These are phyloP conservation scores for Dione vanillae DNA, from an alignment of 2,888 invertebrate genomes.

Conservation along the genomic window DNA sequence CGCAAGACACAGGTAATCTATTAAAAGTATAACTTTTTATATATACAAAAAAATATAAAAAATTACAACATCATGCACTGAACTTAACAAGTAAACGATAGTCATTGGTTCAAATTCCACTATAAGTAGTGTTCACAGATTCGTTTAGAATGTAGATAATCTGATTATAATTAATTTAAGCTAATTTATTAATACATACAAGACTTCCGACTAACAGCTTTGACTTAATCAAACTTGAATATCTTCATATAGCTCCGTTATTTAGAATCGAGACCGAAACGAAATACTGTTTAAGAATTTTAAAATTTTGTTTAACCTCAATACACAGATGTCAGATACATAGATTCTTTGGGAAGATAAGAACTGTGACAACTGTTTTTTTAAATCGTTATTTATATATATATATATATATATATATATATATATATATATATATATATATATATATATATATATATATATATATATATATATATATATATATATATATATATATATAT, in stretches of 20 bases:
- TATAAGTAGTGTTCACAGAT: background rate
- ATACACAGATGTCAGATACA: background rate
- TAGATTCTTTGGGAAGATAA: too few species aligned
- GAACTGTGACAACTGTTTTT: too few species aligned
- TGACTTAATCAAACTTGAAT: background rate
- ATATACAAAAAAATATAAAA: too few species aligned
- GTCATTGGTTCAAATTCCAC: background rate
- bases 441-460: too few species aligned
- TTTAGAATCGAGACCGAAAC: too few species aligned
- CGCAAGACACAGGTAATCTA: background rate
- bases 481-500: too few species aligned
- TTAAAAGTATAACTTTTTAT: too few species aligned
- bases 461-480: too few species aligned
- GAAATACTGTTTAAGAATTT: too few species aligned
- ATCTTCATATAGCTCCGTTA: background rate
- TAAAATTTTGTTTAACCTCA: background rate
- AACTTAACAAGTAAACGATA: background rate
- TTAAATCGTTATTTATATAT: too few species aligned
- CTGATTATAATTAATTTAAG: background rate
- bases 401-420: too few species aligned
- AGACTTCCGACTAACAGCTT: background rate
- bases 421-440: too few species aligned
- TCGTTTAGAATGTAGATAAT: background rate
- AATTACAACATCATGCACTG: background rate
- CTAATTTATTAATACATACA: conserved; percentile 13